phyloP scores from a whole-genome alignment of 35 echinoderm and acorn worm genomes.

The Holothuria glaberrima region DNA sequence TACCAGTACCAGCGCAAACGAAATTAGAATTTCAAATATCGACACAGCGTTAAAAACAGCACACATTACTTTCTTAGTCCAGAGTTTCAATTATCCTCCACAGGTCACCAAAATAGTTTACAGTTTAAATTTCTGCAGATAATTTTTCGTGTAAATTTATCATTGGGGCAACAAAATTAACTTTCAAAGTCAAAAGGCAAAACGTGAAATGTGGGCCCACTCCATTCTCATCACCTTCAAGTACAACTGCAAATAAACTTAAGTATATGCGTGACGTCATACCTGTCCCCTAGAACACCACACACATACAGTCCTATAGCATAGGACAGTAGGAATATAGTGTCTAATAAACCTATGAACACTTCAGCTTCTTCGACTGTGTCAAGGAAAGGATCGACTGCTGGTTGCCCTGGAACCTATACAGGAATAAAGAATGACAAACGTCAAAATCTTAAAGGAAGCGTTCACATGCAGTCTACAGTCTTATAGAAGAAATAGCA shows the following conservation, averaged over 20 bases:
- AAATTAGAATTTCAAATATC: no score
- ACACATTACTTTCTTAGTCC: no score
- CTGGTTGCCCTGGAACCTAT: background rate
- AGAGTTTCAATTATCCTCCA: no score
- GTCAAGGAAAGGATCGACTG: slow-evolving; percentile 71
- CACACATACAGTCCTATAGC: slow-evolving; percentile 76
- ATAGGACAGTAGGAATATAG: slow-evolving; percentile 79
- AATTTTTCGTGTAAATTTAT: background rate
- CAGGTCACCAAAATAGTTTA: no score
- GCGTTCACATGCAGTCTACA: no score
- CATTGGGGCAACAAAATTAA: background rate
- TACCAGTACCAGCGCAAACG: no score
- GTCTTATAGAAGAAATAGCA: no score
- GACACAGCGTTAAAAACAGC: no score
- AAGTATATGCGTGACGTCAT: no score
- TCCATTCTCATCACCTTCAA: background rate
- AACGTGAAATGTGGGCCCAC: background rate
- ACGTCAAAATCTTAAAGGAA: no score
- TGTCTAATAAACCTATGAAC: slow-evolving; percentile 87
- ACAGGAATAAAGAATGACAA: no score
- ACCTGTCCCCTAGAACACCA: slow-evolving; percentile 85
- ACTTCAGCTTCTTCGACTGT: slow-evolving; percentile 76
- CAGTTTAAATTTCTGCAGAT: background rate
- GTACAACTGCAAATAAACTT: background rate
- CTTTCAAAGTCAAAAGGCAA: background rate